Conservation (phyloP, 2,797 vertebrate genomes). For the Gymnoscopelus braueri region DNA sequence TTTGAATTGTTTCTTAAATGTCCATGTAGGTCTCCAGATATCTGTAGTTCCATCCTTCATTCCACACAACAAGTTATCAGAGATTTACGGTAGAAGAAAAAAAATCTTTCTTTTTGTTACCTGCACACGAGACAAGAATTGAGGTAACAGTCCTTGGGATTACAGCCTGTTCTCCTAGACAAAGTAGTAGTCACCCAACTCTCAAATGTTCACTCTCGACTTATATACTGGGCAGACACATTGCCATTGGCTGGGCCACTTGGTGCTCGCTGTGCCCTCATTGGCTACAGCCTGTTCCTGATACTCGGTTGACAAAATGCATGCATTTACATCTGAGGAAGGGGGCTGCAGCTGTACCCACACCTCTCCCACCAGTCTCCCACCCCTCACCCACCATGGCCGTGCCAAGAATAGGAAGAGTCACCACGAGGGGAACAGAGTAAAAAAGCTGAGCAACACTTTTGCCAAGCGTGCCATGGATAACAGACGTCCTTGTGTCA, state of each 20-base stretch:
- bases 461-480: slow-evolving; percentile 54
- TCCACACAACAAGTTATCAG: slow-evolving; percentile 24
- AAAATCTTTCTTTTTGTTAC: slow-evolving; percentile 69
- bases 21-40: slow-evolving; percentile 12
- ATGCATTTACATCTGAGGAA: slow-evolving; percentile 73
- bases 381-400: slow-evolving; percentile 41
- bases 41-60: slow-evolving; percentile 16
- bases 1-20: slow-evolving; percentile 7
- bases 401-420: not conserved
- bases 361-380: slow-evolving; percentile 21
- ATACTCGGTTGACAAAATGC: slow-evolving; percentile 76
- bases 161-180: slow-evolving; percentile 85
- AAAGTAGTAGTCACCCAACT: slow-evolving; percentile 85
- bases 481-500: slow-evolving; percentile 46
- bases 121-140: slow-evolving; percentile 82
- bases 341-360: slow-evolving; percentile 68
- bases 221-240: slow-evolving; percentile 78
- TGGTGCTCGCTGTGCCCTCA: slow-evolving; percentile 70
- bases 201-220: slow-evolving; percentile 36
- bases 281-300: slow-evolving; percentile 69
- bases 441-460: slow-evolving; percentile 70
- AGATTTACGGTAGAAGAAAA: no score
- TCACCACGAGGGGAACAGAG: slow-evolving; percentile 7
- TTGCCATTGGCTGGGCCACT: slow-evolving; percentile 74
- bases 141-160: slow-evolving; percentile 86